Conservation (phyloP, 2,113 vertebrate genomes). For the human region GRCh38 chr17:52872501-52873000, state of each 20-base stretch:
- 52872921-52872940: too few relatives aligned
- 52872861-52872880: neutral
- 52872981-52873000: neutral
- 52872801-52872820: neutral
- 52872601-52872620: neutral
- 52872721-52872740: neutral
- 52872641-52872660: neutral
- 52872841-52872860: fast-evolving
- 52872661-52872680: neutral
- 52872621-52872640: fast-evolving
- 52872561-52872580: neutral
- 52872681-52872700: neutral
- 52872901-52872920: neutral
- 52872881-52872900: neutral
- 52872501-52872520: neutral
- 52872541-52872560: neutral
- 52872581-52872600: neutral
- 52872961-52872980: neutral
- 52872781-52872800: neutral
- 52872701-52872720: neutral
- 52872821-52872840: neutral
- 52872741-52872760: neutral
- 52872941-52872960: neutral
- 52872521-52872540: neutral
- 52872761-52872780: fast-evolving